Base-by-base conservation (phyloP, 2,113 vertebrate species). In the Laterallus jamaicensis region DNA sequence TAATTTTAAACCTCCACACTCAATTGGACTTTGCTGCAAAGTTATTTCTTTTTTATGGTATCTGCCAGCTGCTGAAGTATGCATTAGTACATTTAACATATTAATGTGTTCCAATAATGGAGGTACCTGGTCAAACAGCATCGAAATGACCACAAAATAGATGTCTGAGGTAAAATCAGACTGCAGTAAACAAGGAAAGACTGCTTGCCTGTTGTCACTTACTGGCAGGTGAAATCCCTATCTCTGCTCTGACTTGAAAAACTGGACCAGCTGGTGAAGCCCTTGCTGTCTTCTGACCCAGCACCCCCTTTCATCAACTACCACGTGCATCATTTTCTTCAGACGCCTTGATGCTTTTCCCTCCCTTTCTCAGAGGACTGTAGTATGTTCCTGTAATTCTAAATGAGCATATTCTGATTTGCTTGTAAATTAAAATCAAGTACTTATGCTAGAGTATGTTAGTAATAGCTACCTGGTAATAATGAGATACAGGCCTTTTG, bases 1-100 rank as follows among this genome's bases (percentile, higher is more conserved):
- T 92, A 78, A 94, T 96, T 93, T 96, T 93, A 95, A 90, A 93
- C 73, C 81, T 92, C 76, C 56, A 56, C 32, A 49, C 58, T 95
- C 90, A 88, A 88, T 88, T 86, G 92, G 88, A 78, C 62, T 93
- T 94, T 40, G 69, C 49, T 59, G 52, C 56, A 22, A 74, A 94
- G 73, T 92, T 92, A 92, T 81, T 96, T 93, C 60, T 73, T 95
- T 90, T 90, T 94, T 88, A 68, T 64, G 44, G 71, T 86, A 10
- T 76, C 73, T 92, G 95, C 92, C 95, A 95, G 13, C 54, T 93
- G 77, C 90, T 94, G 92, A 96, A 68, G 83, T 68, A 54, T 78
- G 76, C 76, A 68, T 92, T 93, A 90, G 68, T 75, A 24, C 35
- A 20, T 81, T 84, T 92, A 80, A 69, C 77, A 32, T 79, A 73